Conservation (phyloP, 2,113 vertebrate genomes). For the Microtus ochrogaster region DNA sequence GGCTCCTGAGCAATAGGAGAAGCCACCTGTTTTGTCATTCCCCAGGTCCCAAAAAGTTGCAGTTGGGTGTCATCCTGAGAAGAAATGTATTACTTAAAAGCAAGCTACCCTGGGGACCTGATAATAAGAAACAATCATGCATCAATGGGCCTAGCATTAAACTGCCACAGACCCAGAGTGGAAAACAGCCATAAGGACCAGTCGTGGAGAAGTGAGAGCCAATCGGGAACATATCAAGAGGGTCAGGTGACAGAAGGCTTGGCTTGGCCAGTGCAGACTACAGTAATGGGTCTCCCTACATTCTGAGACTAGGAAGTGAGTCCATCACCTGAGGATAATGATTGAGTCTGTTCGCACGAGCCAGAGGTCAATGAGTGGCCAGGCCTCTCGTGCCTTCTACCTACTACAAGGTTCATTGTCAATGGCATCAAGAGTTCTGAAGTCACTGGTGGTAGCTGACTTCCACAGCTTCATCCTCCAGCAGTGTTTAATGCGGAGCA, state of each 20-base stretch:
- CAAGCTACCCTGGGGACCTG: neutral
- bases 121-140: neutral
- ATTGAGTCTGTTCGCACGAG: neutral
- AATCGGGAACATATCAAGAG: neutral
- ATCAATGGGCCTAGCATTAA: neutral
- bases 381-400: neutral
- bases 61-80: neutral
- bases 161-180: neutral
- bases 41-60: neutral
- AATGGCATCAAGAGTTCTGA: neutral
- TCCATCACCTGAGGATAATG: neutral
- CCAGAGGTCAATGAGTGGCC: neutral
- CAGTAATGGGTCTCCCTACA: neutral
- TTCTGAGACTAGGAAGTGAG: neutral
- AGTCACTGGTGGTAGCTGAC: neutral
- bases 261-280: neutral
- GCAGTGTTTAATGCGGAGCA: neutral
- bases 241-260: neutral
- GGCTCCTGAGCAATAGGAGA: neutral
- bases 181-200: neutral
- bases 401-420: neutral
- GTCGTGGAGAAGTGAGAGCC: neutral
- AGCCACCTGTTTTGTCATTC: neutral
- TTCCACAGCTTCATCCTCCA: neutral
- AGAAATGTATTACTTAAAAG: neutral